phyloP scores from a whole-genome alignment of 2,888 invertebrate genomes.

The Drosophila robusta region DNA sequence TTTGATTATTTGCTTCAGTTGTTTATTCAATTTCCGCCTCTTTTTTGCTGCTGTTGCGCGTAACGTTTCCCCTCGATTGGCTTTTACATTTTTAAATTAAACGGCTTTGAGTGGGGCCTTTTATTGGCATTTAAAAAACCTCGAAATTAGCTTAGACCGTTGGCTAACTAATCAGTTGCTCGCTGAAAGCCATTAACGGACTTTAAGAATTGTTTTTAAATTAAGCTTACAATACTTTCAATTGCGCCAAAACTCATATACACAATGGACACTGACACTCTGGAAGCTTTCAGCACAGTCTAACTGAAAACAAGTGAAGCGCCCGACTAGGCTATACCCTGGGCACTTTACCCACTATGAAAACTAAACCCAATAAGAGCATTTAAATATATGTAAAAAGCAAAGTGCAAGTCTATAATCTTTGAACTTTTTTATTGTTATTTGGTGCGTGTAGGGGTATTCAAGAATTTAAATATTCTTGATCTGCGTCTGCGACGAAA shows the following conservation, averaged over 20 bases:
- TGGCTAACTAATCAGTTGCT: conserved; percentile 15
- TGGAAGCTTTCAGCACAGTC: not conserved
- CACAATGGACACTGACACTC: not conserved
- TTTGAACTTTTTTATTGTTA: no score
- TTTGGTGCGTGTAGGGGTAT: no score
- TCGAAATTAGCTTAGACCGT: conserved; percentile 26
- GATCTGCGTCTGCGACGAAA: no score
- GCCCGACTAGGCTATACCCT: no score
- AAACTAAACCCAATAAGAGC: no score
- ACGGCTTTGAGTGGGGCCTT: conserved; percentile 17
- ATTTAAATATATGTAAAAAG: no score
- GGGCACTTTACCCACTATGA: no score
- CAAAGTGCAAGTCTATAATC: no score
- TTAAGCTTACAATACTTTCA: not conserved
- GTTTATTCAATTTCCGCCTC: conserved; percentile 73
- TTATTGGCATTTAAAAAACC: conserved; percentile 25
- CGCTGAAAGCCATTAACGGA: not conserved
- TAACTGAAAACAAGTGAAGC: no score
- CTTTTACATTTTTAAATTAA: conserved; percentile 55
- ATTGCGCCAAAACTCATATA: no score
- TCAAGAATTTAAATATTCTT: no score
- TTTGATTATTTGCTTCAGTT: conserved; percentile 74
- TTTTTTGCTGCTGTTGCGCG: conserved; percentile 25
- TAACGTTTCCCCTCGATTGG: conserved; percentile 55
- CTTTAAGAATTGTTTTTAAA: not conserved